Evolutionary conservation across 92 coral and sea anemone genomes (phyloP), one percentile per base, ranked within the genome.

Genomic region (Zoanthus solanderi): DNA sequence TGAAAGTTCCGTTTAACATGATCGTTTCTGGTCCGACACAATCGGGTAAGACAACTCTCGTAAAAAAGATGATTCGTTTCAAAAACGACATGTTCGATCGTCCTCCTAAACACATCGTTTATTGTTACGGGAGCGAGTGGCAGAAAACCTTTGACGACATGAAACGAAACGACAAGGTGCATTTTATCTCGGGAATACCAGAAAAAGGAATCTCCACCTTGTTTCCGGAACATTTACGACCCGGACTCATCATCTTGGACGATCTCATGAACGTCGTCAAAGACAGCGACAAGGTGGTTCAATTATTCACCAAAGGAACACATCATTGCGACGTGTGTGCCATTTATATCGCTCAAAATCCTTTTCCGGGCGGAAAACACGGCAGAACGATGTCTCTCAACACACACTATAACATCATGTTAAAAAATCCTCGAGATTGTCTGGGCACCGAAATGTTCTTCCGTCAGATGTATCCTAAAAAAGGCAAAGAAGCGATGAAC

Each of bases 241-340:
- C 87, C 5, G 87, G 87, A 42, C 30, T 83, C 44, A 16, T 83
- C 47, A n/a, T 83, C 0, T 29, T 83, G 67, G 87, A 71, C 50
- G 87, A 83, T 30, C 17, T 83, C 11, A 83, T 71, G 87, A 69
- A 48, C 46, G 87, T 67, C 28, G 76, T 44, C 42, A 32, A 42
- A 3, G 16, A 69, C 5, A 83, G 44, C 48, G 66, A 63, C 12
- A 9, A 9, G 53, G 69, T 83, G 31, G 78, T 50, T 34, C 30
- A 83, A 4, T 68, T 54, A 3, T 83, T 83, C 15, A 83, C 87
- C 66, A 46, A 48, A 46, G 87, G 87, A 50, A 23, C 23, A 23
- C 79, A 75, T 28, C 79, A 75, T 4, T 2, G 4, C 44, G 42
- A 75, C 42, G 30, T 17, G 13, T 75, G 54, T 1, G 46, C 54